Evolutionary conservation across 2,888 invertebrate species (phyloP).

Genomic region (Netelia inedita): DNA sequence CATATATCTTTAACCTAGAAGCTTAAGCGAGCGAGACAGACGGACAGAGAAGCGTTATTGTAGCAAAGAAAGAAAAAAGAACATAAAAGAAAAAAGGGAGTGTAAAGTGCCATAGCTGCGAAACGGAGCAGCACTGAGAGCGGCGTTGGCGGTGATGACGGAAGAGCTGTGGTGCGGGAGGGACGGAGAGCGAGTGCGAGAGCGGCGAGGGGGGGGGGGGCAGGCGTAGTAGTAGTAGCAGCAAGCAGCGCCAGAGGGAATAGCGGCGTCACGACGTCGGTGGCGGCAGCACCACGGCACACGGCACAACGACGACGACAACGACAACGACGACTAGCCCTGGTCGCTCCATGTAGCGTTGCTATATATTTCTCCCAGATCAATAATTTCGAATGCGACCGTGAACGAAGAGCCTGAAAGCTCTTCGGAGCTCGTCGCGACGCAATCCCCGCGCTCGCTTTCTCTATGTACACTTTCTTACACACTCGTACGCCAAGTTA

Average conservation of each 20-base stretch:
- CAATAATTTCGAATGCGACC: constrained; percentile 81
- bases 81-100: constrained; percentile 25
- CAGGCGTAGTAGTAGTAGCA: constrained; percentile 73
- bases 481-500: background rate
- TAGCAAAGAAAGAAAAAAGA: constrained; percentile 40
- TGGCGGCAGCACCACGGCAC: constrained; percentile 10
- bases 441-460: constrained; percentile 49
- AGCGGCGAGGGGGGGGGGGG: constrained; percentile 43
- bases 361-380: constrained; percentile 74
- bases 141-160: constrained; percentile 45
- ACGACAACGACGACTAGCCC: constrained; percentile 50
- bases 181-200: constrained; percentile 72
- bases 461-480: constrained; percentile 43
- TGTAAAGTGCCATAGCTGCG: constrained; percentile 40
- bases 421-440: constrained; percentile 38
- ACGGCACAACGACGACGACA: constrained; percentile 26
- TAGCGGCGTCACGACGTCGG: constrained; percentile 73
- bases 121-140: constrained; percentile 47
- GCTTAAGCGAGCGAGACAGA: constrained; percentile 46
- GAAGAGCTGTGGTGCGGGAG: constrained; percentile 47
- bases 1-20: constrained; percentile 14
- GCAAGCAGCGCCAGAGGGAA: constrained; percentile 82
- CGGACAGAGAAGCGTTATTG: constrained; percentile 46
- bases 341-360: constrained; percentile 56
- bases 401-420: constrained; percentile 59